Base-by-base conservation (phyloP, 2,888 invertebrate genomes). In the Metellina segmentata region DNA sequence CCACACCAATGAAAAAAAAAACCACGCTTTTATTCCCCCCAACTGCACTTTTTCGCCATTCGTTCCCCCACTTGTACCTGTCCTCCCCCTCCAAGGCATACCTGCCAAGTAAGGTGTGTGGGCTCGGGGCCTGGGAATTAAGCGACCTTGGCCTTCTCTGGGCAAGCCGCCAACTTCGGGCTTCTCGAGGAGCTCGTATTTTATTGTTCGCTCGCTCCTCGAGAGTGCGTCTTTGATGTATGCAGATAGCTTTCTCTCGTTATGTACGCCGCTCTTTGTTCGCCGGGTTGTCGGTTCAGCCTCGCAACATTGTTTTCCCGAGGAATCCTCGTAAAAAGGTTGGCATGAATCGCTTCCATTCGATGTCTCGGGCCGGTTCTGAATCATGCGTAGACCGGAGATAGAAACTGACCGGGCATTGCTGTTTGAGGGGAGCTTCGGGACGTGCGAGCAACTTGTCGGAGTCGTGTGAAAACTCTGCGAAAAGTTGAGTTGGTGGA, bases 81-180 rank as follows among this genome's bases (percentile, higher is more conserved):
- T 49, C 61, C 34, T 34, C 48, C 52, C 89, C 74, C 74, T 34
- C 1, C 34, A 34, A 4, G 74, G 70, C 77, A 49, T 61, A 61
- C 61, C 85, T 78, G 53, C 20, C 20, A 70, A 61, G n/a, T 79
- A 85, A 89, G 89, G 89, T 90, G 90, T 90, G 90, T 85, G 90
- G 83, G 77, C 89, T 70, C 49, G 72, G 90, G 86, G 77, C 91
- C 82, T 85, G 91, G 85, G 88, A 86, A 86, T 79, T 16, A 52
- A 48, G 72, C 71, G 82, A 77, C 85, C 92, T 88, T 89, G 92
- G 81, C 89, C 88, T 61, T 61, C 9, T 16, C 16, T 61, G 61
- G 89, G 92, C 92, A 88, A 13, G 49, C 74, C 51, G 92, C 88
- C 89, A 92, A 78, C 51, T 81, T 52, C 48, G 16, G n/a, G n/a